Evolutionary conservation across 2,797 vertebrate species (phyloP).

Genomic region (Sebastes diploproa): DNA sequence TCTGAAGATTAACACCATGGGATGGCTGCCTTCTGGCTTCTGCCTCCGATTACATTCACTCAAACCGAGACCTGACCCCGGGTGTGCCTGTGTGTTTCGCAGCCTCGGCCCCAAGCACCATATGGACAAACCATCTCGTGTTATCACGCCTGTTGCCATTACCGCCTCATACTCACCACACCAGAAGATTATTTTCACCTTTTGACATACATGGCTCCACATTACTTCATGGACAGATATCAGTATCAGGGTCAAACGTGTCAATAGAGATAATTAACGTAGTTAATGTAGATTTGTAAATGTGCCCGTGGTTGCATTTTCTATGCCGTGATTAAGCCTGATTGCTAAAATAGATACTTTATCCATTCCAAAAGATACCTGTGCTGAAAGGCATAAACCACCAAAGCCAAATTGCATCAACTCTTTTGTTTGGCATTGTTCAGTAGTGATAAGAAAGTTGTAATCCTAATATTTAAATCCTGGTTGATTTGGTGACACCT

Average conservation of each 20-base stretch:
- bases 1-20: constrained; percentile 71
- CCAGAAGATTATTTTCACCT: constrained; percentile 35
- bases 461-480: too few relatives aligned
- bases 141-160: constrained; percentile 34
- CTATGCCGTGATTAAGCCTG: neutral
- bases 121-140: constrained; percentile 50
- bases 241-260: neutral
- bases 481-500: too few relatives aligned
- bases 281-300: neutral
- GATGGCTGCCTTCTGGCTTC: constrained; percentile 61
- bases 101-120: constrained; percentile 26
- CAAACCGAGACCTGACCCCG: constrained; percentile 54
- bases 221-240: constrained; percentile 13
- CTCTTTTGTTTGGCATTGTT: neutral
- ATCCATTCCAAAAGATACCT: neutral
- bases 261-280: constrained; percentile 11
- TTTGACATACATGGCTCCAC: constrained; percentile 10
- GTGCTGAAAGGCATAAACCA: neutral
- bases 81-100: constrained; percentile 33
- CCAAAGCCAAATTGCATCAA: neutral
- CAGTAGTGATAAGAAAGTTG: neutral
- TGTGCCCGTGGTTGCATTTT: neutral
- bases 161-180: constrained; percentile 2
- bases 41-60: constrained; percentile 59
- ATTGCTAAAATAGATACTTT: neutral